Percentiles rank a stretch among this genome's conserved stretches.
These are phyloP conservation scores for Drosophila repletoides DNA, from an alignment of 1,140 invertebrate species.

Conservation along the genomic window DNA sequence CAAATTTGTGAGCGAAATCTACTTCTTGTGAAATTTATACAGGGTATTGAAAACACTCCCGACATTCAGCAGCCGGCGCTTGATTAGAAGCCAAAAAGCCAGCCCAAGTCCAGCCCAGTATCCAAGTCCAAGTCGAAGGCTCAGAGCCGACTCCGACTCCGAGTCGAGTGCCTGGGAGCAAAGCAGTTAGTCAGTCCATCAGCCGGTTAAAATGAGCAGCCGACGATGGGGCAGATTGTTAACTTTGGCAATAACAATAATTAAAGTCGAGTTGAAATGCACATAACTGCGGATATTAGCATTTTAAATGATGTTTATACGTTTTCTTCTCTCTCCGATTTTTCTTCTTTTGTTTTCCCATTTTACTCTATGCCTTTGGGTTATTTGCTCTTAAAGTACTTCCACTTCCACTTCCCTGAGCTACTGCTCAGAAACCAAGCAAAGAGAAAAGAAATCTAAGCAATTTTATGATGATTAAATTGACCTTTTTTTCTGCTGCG, in stretches of 20 bases:
- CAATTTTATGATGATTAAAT: constrained; percentile 78
- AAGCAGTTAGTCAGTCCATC: constrained; percentile 70
- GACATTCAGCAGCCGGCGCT: constrained; percentile 16
- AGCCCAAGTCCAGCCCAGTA: too few relatives aligned
- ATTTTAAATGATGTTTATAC: constrained; percentile 80
- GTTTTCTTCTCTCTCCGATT: background rate
- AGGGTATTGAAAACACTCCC: constrained; percentile 21
- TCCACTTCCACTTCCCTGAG: constrained; percentile 19
- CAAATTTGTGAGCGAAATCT: too few relatives aligned
- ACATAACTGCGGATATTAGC: constrained; percentile 79
- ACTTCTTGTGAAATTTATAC: too few relatives aligned
- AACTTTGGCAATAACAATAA: constrained; percentile 82
- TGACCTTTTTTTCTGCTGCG: constrained; percentile 66
- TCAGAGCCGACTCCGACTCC: background rate
- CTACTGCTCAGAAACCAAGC: constrained; percentile 10
- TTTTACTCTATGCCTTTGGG: constrained; percentile 19
- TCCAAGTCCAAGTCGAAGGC: background rate
- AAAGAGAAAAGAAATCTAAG: constrained; percentile 35
- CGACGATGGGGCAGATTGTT: constrained; percentile 70
- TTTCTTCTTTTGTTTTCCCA: background rate
- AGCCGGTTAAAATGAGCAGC: constrained; percentile 62
- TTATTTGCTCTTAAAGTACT: constrained; percentile 51
- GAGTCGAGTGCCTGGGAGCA: constrained; percentile 21
- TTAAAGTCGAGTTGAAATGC: constrained; percentile 81
- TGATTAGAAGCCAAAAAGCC: constrained; percentile 57